Base-by-base conservation (phyloP, 2,797 vertebrate genomes). In the Cuniculus paca region DNA sequence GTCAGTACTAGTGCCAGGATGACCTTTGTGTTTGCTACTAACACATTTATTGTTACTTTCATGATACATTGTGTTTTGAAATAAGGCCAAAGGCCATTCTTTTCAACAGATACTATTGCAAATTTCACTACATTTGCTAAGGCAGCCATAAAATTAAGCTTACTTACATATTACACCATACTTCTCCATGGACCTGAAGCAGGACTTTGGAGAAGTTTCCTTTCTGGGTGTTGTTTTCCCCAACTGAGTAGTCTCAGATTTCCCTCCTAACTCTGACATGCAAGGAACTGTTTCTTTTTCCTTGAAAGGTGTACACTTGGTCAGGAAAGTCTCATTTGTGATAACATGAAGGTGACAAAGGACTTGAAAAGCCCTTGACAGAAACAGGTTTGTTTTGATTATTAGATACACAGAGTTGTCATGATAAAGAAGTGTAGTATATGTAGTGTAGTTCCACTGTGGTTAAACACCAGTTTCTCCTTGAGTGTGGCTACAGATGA, bases 11-110 rank as follows among this genome's bases (percentile, higher is more conserved):
- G 45, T 22, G 74, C 34, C 80, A 81, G 22, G 16, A 39, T 95
- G 65, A 74, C 68, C 50, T 95, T 91, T 74, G 39, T 75, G 82
- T 95, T 84, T 88, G 58, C 61, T 88, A 0, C 65, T 95, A 87
- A 86, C 42, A 22, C 34, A 16, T 89, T 90, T 78, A 34, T 79
- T 79, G 75, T 90, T 77, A 56, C 65, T 96, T 96, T 70, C 4
- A 0, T 39, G 52, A 68, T 61, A 56, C 28, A 0, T 63, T 61
- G 65, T 83, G 54, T 86, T 75, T 91, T 94, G 61, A 94, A 90
- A 60, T 84, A 87, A 91, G 60, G 52, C 24, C 13, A 52, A 61
- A 61, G n/a, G 12, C 39, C 45, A 52, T 79, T 91, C 36, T 39
- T 54, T 93, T 61, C 70, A 63, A 14, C 45, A 3, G 50, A 17